These are phyloP conservation scores for Panagrolaimus sp. DNA, from an alignment of 1,140 invertebrate species.

Conservation along the genomic window DNA sequence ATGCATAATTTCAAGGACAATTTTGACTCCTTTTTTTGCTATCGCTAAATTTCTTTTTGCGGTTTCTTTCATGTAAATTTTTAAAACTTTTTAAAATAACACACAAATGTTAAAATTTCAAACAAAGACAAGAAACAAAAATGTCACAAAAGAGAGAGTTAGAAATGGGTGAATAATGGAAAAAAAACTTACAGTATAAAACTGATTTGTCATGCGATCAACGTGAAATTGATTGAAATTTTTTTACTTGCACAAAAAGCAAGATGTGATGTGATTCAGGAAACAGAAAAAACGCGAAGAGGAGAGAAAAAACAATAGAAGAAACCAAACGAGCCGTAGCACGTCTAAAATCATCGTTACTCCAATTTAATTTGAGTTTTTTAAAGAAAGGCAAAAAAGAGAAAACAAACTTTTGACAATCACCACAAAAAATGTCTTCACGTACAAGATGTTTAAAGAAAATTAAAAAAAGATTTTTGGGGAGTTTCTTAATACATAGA, in stretches of 20 bases:
- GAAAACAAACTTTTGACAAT: too few species aligned
- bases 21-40: background rate
- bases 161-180: background rate
- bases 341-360: constrained; percentile 6
- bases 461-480: too few species aligned
- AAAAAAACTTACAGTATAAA: constrained; percentile 13
- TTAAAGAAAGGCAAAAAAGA: background rate
- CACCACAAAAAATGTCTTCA: too few species aligned
- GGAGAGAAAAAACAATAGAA: background rate
- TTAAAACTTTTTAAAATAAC: constrained; percentile 1
- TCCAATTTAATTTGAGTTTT: constrained; percentile 12
- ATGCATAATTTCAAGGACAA: constrained; percentile 15
- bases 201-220: background rate
- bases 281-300: too few species aligned
- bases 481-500: too few species aligned
- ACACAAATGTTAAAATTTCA: background rate
- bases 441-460: too few species aligned
- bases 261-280: background rate
- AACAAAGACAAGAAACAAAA: background rate
- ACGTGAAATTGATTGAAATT: background rate
- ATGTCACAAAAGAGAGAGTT: background rate
- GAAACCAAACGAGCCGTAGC: constrained; percentile 5
- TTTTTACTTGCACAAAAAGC: background rate
- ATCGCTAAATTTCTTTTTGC: too few species aligned
- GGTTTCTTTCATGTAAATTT: too few species aligned